Base-by-base conservation (phyloP, 2,113 vertebrate species). In the Corythaixoides concolor region DNA sequence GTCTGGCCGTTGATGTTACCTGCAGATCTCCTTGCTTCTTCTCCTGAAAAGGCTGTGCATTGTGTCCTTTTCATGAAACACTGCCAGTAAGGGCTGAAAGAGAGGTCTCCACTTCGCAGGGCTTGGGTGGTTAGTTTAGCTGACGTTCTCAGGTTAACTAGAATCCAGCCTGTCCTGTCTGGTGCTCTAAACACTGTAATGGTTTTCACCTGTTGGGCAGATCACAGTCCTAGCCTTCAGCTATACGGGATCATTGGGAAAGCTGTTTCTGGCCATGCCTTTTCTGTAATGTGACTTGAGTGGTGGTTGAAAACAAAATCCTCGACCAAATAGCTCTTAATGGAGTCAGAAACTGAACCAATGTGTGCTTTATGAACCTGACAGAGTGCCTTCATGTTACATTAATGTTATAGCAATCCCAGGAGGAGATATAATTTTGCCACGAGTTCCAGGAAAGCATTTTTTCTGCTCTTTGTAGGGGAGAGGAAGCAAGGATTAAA, bases 81-180 rank as follows among this genome's bases (percentile, higher is more conserved):
- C 33, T 64, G 27, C 4, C 52, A 83, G 45, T 12, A 76, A 35
- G 16, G 12, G 15, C 28, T 43, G 43, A 59, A 52, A n/a, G 22
- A 69, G 18, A 39, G 22, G 6, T 6, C 9, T 83, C 11, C 5
- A 6, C 18, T 64, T n/a, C 0, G 0, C 28, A 64, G 33, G n/a
- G 7, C 27, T 72, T 52, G 30, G 21, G 24, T 49, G 27, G 35
- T 52, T 47, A 53, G 19, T 52, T 89, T n/a, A 75, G 60, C 41
- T 47, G 41, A 28, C 0, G 1, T 55, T 35, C 32, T 67, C 24
- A 32, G 13, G 30, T 26, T 68, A 83, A 76, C 26, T 28, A 83
- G 23, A n/a, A 78, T 12, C 27, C 33, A 85, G 11, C 15, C 15
- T 12, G 5, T 47, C 16, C 24, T 53, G 9, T 14, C 37, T 82